Evolutionary conservation across 2,888 invertebrate genomes (phyloP), one percentile per base, ranked within the genome.

Genomic region (Sinelater perroti): DNA sequence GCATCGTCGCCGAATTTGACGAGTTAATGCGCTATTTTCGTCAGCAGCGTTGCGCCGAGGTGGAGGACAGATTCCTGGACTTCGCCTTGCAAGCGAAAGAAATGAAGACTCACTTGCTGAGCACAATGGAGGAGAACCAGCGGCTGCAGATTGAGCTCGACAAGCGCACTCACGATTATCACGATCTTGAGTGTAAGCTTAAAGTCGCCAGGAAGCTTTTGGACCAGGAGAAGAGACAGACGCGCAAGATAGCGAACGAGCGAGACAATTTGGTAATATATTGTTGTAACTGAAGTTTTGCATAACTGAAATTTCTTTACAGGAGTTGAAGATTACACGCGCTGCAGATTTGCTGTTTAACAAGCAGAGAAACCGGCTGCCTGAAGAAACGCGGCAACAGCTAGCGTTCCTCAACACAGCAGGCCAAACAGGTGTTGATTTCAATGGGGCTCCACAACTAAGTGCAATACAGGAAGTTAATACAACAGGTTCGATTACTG

Each of bases 301-400:
- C 4, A 13, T 33, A n/a, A 36, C 18, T 6, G 11, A 28, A 16
- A 31, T 14, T 28, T 20, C 44, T 26, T 13, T 59, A 26, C 61
- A 68, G 68, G 64, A 63, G 72, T 84, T 85, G 68, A 88, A 92
- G 71, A 82, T 94, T 49, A 81, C 83, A 52, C 80, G 88, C 70
- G 90, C 90, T 0, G 83, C 89, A 11, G 90, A 93, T 69, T 78
- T 93, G 1, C 78, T 93, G 5, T 86, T 87, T 40, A 67, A 66
- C 65, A 85, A 86, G 67, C 82, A 85, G 4, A 6, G 24, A 14
- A 84, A 85, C 28, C 86, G 88, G 68, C 76, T 93, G 6, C 89
- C 91, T 68, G 89, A 93, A 71, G 91, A 93, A 70, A 92, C 93
- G 0, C 82, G 88, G 51, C 91, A 93, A 72, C 91, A 91, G 74